Evolutionary conservation across 2,797 vertebrate species (phyloP).

Genomic region (Muscicapa striata): DNA sequence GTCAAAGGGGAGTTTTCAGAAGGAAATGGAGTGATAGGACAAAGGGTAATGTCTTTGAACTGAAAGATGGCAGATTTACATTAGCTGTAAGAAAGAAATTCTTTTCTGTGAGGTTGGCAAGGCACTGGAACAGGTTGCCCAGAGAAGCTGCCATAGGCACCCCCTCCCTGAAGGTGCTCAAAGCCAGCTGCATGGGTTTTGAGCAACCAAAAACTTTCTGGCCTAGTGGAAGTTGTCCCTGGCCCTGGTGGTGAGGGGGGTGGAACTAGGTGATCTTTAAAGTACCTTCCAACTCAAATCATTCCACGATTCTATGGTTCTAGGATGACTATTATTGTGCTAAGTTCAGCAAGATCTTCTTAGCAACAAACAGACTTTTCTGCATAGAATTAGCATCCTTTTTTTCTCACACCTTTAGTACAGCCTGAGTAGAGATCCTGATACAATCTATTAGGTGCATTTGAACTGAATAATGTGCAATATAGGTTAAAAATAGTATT

Average conservation of each 20-base stretch:
- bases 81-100: not conserved
- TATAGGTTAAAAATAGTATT: not conserved
- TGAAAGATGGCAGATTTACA: not conserved
- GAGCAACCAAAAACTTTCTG: not conserved
- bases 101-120: not conserved
- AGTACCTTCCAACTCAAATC: not conserved
- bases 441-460: slow-evolving; percentile 45
- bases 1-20: not conserved
- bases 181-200: not conserved
- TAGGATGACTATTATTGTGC: not conserved
- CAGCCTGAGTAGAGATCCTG: not conserved
- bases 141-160: not conserved
- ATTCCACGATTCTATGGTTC: not conserved
- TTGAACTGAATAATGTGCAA: slow-evolving; percentile 33
- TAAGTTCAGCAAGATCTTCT: slow-evolving; percentile 23
- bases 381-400: slow-evolving; percentile 55
- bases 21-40: not conserved
- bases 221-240: not conserved
- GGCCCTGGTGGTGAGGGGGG: too few species aligned
- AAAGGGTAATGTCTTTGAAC: not conserved
- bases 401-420: slow-evolving; percentile 62
- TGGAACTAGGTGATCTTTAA: not conserved
- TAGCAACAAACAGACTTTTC: slow-evolving; percentile 64
- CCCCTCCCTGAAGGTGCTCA: not conserved
- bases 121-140: not conserved